These are phyloP conservation scores for Rhogogaster chlorosoma DNA, from an alignment of 2,888 invertebrate genomes.

Conservation along the genomic window DNA sequence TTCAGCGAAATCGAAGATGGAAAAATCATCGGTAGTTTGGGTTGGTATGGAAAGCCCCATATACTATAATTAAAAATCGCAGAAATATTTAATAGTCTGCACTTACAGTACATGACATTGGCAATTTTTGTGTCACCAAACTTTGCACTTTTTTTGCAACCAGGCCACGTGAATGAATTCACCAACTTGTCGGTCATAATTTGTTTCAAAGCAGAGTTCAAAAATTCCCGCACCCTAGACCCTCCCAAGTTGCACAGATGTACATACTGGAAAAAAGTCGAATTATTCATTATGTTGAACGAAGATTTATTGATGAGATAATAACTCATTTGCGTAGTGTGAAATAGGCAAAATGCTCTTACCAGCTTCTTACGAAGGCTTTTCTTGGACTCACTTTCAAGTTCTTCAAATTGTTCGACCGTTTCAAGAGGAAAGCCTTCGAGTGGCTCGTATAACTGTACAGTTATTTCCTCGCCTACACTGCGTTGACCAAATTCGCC, in stretches of 20 bases:
- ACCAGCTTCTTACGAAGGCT: background rate
- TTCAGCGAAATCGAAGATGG: no score
- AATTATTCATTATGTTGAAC: background rate
- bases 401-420: slow-evolving; percentile 1
- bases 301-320: background rate
- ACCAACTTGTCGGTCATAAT: slow-evolving; percentile 4
- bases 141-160: background rate
- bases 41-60: no score
- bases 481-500: background rate
- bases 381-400: background rate
- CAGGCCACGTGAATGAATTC: background rate
- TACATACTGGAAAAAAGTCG: background rate
- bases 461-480: slow-evolving; percentile 10
- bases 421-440: slow-evolving; percentile 20
- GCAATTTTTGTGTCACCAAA: slow-evolving; percentile 17
- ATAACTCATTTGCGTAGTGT: background rate
- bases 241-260: background rate
- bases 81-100: background rate
- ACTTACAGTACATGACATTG: slow-evolving; percentile 13
- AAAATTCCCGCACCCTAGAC: background rate
- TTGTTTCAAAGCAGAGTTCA: slow-evolving; percentile 9
- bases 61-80: background rate
- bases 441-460: background rate
- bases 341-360: background rate
- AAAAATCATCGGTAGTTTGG: no score